phyloP scores from a whole-genome alignment of 53 echinoderm and acorn worm species.

The Crossaster papposus region DNA sequence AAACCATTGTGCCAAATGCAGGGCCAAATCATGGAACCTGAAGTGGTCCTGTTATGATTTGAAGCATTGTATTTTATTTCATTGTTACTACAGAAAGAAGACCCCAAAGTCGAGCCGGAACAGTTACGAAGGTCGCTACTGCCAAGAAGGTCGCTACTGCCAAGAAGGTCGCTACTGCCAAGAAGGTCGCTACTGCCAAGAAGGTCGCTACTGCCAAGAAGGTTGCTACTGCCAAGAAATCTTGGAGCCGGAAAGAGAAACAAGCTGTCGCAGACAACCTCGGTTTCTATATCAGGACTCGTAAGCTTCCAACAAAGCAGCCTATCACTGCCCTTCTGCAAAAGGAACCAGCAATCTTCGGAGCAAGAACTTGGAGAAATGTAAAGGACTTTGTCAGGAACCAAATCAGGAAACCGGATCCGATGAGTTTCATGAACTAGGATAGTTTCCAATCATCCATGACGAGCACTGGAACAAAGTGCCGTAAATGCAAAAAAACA shows the following conservation, averaged over 20 bases:
- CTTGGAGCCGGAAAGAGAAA: slow-evolving; percentile 10
- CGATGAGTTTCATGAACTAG: slow-evolving; percentile 23
- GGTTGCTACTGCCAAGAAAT: neutral
- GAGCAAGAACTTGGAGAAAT: slow-evolving; percentile 60
- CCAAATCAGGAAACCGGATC: slow-evolving; percentile 26
- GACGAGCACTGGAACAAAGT: too few relatives aligned
- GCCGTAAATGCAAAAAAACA: too few relatives aligned
- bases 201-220: too few relatives aligned
- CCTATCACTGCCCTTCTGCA: slow-evolving; percentile 12
- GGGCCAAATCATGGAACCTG: neutral
- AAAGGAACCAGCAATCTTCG: slow-evolving; percentile 22
- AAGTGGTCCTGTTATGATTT: neutral
- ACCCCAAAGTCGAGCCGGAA: slow-evolving; percentile 45
- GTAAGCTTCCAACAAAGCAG: slow-evolving; percentile 17
- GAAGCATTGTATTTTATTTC: neutral
- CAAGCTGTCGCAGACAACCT: too few relatives aligned
- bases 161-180: too few relatives aligned
- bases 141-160: too few relatives aligned
- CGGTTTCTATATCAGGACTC: slow-evolving; percentile 21
- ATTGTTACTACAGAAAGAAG: slow-evolving; percentile 28
- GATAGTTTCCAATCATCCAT: neutral
- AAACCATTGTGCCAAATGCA: neutral
- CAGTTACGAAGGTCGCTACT: slow-evolving; percentile 51
- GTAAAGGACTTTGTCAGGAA: slow-evolving; percentile 64
- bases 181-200: too few relatives aligned